These are phyloP conservation scores for Lepidocyrtoides sp. DNA, from an alignment of 2,888 invertebrate species.

Conservation along the genomic window DNA sequence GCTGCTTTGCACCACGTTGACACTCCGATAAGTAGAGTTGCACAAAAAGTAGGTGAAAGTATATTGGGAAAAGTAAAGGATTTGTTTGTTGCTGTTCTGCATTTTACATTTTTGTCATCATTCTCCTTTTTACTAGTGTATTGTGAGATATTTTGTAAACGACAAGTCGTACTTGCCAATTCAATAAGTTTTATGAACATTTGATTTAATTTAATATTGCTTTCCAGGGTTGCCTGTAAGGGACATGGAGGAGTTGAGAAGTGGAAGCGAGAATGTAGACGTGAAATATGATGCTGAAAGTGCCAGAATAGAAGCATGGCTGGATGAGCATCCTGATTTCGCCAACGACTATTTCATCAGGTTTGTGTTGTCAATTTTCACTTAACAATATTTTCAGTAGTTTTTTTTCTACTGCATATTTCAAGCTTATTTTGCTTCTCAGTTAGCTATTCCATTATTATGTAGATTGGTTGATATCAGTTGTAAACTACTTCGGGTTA, in stretches of 20 bases:
- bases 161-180: neutral
- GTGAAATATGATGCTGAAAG: constrained; percentile 93
- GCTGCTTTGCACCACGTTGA: neutral
- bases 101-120: neutral
- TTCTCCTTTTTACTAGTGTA: neutral
- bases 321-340: constrained; percentile 98
- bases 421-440: neutral
- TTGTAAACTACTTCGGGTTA: neutral
- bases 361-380: constrained; percentile 87
- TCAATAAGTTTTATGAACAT: constrained; percentile 45
- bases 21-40: neutral
- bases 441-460: neutral
- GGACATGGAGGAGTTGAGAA: constrained; percentile 85
- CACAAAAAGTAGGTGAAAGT: neutral
- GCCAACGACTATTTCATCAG: constrained; percentile 98
- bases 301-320: constrained; percentile 97
- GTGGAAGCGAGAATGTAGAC: constrained; percentile 81
- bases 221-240: constrained; percentile 84
- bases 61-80: neutral
- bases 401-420: neutral
- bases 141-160: neutral
- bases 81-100: neutral
- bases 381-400: neutral
- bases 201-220: constrained; percentile 32
- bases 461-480: neutral